Evolutionary conservation across 1,140 invertebrate species (phyloP).

Genomic region (Orchestia grillus): DNA sequence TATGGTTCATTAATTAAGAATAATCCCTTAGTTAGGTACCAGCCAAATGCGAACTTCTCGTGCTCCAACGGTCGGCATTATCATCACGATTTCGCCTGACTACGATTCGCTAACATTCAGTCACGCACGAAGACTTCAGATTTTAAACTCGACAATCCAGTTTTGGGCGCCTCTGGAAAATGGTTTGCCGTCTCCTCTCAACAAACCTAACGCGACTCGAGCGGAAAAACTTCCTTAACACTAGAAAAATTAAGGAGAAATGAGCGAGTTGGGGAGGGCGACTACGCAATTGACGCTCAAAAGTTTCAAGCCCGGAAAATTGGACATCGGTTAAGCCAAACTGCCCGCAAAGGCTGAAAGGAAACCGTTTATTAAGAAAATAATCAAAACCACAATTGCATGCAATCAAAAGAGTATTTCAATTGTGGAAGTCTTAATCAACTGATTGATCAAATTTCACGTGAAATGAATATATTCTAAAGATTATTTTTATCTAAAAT

Average conservation of each 20-base stretch:
- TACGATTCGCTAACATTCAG: background rate
- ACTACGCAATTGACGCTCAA: background rate
- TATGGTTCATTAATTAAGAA: background rate
- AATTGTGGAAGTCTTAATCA: too few species aligned
- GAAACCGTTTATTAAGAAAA: too few species aligned
- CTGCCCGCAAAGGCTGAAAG: too few species aligned
- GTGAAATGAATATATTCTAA: too few species aligned
- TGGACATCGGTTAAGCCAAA: too few species aligned
- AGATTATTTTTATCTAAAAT: too few species aligned
- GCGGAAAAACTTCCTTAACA: too few species aligned
- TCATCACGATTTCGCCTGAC: background rate
- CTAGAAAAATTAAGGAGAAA: too few species aligned
- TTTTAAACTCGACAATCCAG: background rate
- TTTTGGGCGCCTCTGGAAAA: background rate
- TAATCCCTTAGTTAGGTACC: background rate
- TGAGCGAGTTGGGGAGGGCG: too few species aligned
- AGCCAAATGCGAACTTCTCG: background rate
- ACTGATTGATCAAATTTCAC: too few species aligned
- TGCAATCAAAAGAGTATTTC: too few species aligned
- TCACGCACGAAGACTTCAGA: background rate
- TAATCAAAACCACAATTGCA: too few species aligned
- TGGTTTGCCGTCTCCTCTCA: background rate
- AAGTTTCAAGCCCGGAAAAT: background rate
- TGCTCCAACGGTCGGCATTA: background rate
- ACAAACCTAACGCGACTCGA: background rate